Evolutionary conservation across 2,888 invertebrate genomes (phyloP), one percentile per base, ranked within the genome.

Genomic region (Parnassius mnemosyne): DNA sequence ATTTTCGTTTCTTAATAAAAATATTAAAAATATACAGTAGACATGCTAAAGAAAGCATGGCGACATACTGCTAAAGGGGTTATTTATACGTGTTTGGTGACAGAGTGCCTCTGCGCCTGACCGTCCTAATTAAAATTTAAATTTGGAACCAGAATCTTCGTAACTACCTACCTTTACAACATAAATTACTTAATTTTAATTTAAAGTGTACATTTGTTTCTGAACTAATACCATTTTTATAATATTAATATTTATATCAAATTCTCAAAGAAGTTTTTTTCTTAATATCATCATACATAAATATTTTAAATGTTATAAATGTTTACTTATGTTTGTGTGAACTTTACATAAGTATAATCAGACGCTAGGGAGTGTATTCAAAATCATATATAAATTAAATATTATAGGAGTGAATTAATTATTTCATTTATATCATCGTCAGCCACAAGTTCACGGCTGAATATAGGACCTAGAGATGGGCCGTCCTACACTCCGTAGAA

Each of bases 81-180:
- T 83, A 84, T 84, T 83, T 84, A 82, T 83, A 81, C 73, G 69
- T 79, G 77, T 80, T 80, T 80, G 80, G 80, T 80, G 83, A 81
- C 81, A 82, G 72, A 76, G 68, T 75, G 74, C 72, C 77, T 73
- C 76, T 67, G 72, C 78, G 77, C 76, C 75, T 69, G 71, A 66
- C 71, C 78, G 84, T 74, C 82, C 86, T 79, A 85, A 87, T 87
- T 87, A 79, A 85, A 83, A 81, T 83, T 83, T 81, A 80, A 85
- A 81, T 85, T 82, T 81, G 80, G 80, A 85, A 70, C 74, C 71
- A 73, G 71, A 77, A 75, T 80, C 74, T 60, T 66, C 71, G 61
- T 75, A 73, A 72, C 47, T 55, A 65, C 63, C 65, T 55, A 65
- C 63, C 64, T 64, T 67, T 57, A 55, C 53, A 49, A 57, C 57